Percentiles rank a stretch among this genome's conserved stretches.
Evolutionary conservation across 2,888 invertebrate genomes (phyloP).

Genomic region (Spilosoma lubricipeda): DNA sequence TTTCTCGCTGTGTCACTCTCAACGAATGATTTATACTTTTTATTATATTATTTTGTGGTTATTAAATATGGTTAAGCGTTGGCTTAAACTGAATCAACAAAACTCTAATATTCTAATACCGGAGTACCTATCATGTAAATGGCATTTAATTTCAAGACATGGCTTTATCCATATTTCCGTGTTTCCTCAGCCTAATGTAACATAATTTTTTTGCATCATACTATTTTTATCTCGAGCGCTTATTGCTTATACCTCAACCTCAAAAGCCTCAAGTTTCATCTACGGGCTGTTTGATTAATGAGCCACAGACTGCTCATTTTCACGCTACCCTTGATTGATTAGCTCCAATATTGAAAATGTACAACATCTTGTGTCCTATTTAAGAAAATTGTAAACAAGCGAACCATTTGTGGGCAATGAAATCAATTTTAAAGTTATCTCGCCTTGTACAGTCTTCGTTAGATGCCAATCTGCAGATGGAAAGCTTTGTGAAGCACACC

Average conservation of each 20-base stretch:
- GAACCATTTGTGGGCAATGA: constrained; percentile 43
- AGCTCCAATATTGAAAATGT: constrained; percentile 75
- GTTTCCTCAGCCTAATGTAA: too few relatives aligned
- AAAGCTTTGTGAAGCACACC: not conserved
- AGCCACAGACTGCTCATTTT: constrained; percentile 67
- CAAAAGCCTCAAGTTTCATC: constrained; percentile 59
- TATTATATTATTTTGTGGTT: too few relatives aligned
- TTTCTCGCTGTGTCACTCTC: too few relatives aligned
- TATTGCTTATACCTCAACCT: constrained; percentile 35
- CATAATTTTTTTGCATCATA: not conserved
- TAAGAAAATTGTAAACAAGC: constrained; percentile 53
- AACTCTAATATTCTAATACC: not conserved
- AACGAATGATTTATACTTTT: too few relatives aligned
- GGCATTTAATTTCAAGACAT: too few relatives aligned
- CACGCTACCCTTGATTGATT: constrained; percentile 73
- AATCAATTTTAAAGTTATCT: constrained; percentile 40
- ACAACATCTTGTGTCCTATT: constrained; percentile 60
- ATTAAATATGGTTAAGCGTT: not conserved
- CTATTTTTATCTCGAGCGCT: constrained; percentile 18
- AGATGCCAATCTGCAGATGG: not conserved
- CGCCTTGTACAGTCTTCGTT: not conserved
- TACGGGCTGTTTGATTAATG: constrained; percentile 70
- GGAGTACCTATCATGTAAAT: not conserved
- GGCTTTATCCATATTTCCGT: too few relatives aligned
- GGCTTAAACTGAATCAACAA: not conserved